Percentiles rank a stretch among this genome's conserved stretches.
Conservation (phyloP, 1,140 invertebrate species). For the Notospermus geniculatus region DNA sequence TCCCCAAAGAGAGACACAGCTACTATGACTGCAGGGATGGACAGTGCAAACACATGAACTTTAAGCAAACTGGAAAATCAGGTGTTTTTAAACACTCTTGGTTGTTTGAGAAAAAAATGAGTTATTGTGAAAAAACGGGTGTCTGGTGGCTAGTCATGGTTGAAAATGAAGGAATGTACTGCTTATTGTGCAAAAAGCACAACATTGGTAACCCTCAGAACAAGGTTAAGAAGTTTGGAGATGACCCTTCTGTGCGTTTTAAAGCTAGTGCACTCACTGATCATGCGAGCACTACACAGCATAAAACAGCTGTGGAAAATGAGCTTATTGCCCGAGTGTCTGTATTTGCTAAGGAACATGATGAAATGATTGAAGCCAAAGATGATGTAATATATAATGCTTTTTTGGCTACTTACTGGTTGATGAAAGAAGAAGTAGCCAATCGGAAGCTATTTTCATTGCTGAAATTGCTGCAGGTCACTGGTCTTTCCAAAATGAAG, state of each 20-base stretch:
- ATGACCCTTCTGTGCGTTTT: neutral
- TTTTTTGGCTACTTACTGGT: neutral
- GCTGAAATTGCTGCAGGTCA: too few relatives aligned
- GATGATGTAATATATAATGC: neutral
- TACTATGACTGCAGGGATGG: too few relatives aligned
- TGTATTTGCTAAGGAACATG: neutral
- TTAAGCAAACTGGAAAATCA: too few relatives aligned
- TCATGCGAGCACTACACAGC: neutral
- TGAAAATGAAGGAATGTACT: neutral
- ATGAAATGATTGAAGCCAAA: neutral
- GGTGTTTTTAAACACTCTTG: too few relatives aligned
- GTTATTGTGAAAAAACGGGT: too few relatives aligned
- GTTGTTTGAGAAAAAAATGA: too few relatives aligned
- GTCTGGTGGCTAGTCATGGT: neutral
- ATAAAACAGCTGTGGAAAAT: neutral
- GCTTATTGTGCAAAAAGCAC: constrained; percentile 9
- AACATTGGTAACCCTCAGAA: neutral
- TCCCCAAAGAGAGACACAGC: too few relatives aligned
- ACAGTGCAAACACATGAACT: too few relatives aligned
- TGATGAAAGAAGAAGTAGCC: too few relatives aligned
- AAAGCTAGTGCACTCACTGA: neutral
- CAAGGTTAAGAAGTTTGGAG: neutral
- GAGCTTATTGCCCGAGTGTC: neutral
- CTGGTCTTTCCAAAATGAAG: too few relatives aligned
- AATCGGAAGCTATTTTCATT: too few relatives aligned